Base-by-base conservation (phyloP, 2,888 invertebrate genomes). In the Tachina grossa region DNA sequence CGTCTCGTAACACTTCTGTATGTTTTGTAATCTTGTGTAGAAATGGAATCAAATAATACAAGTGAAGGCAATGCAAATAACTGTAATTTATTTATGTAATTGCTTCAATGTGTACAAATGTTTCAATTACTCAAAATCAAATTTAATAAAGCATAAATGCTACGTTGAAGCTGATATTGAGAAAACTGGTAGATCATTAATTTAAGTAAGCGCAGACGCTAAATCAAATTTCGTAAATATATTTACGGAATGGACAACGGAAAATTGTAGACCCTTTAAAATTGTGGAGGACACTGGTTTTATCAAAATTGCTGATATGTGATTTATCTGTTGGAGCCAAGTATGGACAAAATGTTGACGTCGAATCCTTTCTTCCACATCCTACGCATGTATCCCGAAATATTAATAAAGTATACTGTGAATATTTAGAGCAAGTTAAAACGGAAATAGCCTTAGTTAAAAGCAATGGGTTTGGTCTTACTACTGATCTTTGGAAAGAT, bases 401-500 rank as follows among this genome's bases (percentile, higher is more conserved):
- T 31, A 31, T 31, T 31, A 31, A 31, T 31, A 31, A 31, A 31
- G 31, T 31, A 31, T 31, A 31, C 31, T 31, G 31, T 31, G 31
- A 31, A 31, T 4, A 31, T 31, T 80, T 87, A 19, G 14, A 61
- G 10, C 41, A 57, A 66, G 65, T 84, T 13, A 82, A 72, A 72
- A 47, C n/a, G 13, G 81, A 86, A 83, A 83, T 87, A n/a, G 43
- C 14, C 13, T 11, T 39, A 13, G 71, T 83, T 11, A 82, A 84
- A 71, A 75, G 72, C 39, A 82, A 45, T 53, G 86, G 86, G 22
- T 86, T 53, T 83, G 85, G 76, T 3, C 55, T 83, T 11, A 86
- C 86, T 31, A 66, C 83, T 13, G 86, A 83, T 19, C 49, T 85
- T 41, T 87, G 84, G 84, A 81, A 81, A 0, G 83, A 86, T 22